Evolutionary conservation across 2,113 vertebrate genomes (phyloP).

Genomic region (Centropus bengalensis): DNA sequence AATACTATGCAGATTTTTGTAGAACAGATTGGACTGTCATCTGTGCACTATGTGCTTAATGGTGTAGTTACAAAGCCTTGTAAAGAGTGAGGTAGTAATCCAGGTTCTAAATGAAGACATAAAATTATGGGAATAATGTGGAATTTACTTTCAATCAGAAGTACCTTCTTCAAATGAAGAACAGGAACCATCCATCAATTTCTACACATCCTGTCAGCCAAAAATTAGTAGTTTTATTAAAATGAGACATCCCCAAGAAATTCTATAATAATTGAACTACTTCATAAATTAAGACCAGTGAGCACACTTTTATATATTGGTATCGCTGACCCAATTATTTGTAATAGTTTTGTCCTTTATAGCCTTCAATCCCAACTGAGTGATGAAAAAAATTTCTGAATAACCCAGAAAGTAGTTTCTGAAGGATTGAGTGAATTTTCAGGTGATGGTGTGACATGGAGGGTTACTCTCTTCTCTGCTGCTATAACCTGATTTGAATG

Average conservation of each 20-base stretch:
- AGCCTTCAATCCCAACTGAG: not conserved
- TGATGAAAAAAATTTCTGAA: slow-evolving; percentile 19
- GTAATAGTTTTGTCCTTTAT: not conserved
- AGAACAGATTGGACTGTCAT: not conserved
- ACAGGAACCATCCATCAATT: slow-evolving; percentile 9
- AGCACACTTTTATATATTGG: slow-evolving; percentile 16
- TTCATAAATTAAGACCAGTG: slow-evolving; percentile 47
- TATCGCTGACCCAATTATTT: slow-evolving; percentile 17
- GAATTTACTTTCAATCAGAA: not conserved
- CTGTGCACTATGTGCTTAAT: not conserved
- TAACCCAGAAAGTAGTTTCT: slow-evolving; percentile 14
- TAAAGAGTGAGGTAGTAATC: not conserved
- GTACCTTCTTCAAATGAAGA: slow-evolving; percentile 9
- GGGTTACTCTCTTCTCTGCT: not conserved
- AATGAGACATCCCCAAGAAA: slow-evolving; percentile 52
- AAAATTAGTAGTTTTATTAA: slow-evolving; percentile 52
- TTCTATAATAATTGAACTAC: slow-evolving; percentile 34
- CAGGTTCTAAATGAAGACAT: not conserved
- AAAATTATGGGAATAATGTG: not conserved
- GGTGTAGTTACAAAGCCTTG: not conserved
- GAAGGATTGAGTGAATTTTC: not conserved
- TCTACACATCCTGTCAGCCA: slow-evolving; percentile 19
- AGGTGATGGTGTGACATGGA: not conserved
- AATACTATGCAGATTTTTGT: not conserved
- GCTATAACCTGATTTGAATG: slow-evolving; percentile 54